Evolutionary conservation across 2,888 invertebrate species (phyloP), one percentile per base, ranked within the genome.

Genomic region (Ophion ventricosus): DNA sequence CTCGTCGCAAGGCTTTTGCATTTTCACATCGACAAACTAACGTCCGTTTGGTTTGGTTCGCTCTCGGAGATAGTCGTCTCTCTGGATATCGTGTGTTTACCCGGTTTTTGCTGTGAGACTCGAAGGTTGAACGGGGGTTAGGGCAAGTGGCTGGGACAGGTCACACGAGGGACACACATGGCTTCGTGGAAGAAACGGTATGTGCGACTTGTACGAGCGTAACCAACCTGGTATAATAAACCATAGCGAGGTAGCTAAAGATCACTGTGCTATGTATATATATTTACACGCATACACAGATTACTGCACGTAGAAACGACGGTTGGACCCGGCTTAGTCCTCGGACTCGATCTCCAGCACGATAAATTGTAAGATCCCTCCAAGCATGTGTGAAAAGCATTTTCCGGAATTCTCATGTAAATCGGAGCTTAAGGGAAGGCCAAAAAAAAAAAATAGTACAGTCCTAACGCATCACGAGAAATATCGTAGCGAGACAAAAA

Each of bases 101-200:
- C n/a, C 11, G 5, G 49, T 54, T 17, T 40, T 54, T n/a, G 20
- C 49, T 14, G n/a, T 25, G 63, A 54, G 29, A 74, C 29, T 8
- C 8, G 64, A 66, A 66, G 26, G 49, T 25, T 69, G 54, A 54
- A 74, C 43, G n/a, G 14, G 49, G 63, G 54, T 49, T 23, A 43
- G 26, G 67, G 67, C 54, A 76, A 66, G 67, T 57, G 76, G 75
- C 43, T 59, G 26, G 40, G 43, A 61, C 63, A 35, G 7, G 73
- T 29, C 57, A 57, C 54, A 72, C 17, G 11, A 20, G 49, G 29
- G 20, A 4, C 57, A 49, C 43, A 61, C 29, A 54, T 72, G 80
- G 54, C 63, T 84, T 84, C 84, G 81, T 81, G 81, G 84, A 84
- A 84, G 77, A 61, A 84, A 84, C 84, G 84, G 84, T 84, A 75